A percentile compares a stretch with the other conserved stretches of the same genome.
Evolutionary conservation across 2,797 vertebrate genomes (phyloP).

Genomic region (Sebastes alutus): DNA sequence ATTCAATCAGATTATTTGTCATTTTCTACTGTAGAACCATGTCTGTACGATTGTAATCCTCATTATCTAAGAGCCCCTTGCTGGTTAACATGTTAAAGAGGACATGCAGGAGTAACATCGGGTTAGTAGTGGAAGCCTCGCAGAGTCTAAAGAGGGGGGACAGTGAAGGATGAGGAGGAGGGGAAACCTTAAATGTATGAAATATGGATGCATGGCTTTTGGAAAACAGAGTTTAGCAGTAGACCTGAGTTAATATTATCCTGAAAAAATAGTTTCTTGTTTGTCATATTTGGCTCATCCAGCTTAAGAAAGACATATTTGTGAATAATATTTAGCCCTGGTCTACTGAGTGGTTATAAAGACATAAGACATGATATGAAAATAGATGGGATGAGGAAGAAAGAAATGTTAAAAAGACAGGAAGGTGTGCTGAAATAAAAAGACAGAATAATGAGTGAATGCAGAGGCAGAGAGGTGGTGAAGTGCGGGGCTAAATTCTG

Average conservation of each 20-base stretch:
- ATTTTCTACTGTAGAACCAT: conserved; percentile 32
- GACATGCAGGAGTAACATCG: conserved; percentile 53
- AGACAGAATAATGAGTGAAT: conserved; percentile 6
- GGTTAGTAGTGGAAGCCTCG: conserved; percentile 42
- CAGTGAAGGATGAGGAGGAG: not conserved
- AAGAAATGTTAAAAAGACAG: not conserved
- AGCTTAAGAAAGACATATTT: not conserved
- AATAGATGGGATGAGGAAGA: not conserved
- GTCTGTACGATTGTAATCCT: conserved; percentile 22
- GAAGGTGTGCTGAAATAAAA: not conserved
- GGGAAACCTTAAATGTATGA: not conserved
- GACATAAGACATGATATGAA: not conserved
- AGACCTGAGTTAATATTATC: conserved; percentile 7
- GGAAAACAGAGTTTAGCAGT: not conserved
- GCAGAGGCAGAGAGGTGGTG: conserved; percentile 2
- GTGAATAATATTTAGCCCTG: conserved; percentile 2
- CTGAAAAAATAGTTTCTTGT: not conserved
- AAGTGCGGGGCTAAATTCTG: conserved; percentile 37
- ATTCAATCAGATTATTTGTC: conserved; percentile 52
- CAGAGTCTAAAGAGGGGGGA: conserved; percentile 11
- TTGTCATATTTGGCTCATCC: not conserved
- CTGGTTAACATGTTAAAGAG: conserved; percentile 55
- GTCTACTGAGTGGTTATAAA: conserved; percentile 7
- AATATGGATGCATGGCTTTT: not conserved
- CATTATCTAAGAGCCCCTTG: conserved; percentile 70